phyloP scores from a whole-genome alignment of 2,113 vertebrate genomes.

The Grantiella picta region DNA sequence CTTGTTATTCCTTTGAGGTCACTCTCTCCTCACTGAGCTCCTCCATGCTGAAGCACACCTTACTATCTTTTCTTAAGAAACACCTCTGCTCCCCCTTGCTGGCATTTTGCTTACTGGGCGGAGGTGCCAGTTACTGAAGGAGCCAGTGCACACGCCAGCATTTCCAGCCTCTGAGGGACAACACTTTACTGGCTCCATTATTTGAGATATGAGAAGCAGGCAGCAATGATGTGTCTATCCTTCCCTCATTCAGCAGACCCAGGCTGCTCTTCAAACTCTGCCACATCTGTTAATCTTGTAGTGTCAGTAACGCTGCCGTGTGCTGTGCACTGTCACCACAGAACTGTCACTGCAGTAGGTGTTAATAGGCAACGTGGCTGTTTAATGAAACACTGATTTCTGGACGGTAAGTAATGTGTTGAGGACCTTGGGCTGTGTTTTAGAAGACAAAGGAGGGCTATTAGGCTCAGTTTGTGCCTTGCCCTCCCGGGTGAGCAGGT shows the following conservation, averaged over 20 bases:
- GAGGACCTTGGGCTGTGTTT: not conserved
- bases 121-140: not conserved
- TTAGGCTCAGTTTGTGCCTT: not conserved
- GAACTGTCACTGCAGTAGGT: not conserved
- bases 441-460: constrained; percentile 24
- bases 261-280: not conserved
- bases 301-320: not conserved
- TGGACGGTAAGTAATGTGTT: not conserved
- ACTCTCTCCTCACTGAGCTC: accelerated
- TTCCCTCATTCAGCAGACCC: not conserved
- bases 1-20: not conserved
- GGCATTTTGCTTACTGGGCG: not conserved
- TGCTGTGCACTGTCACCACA: not conserved
- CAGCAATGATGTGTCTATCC: not conserved
- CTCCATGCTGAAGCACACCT: not conserved
- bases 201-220: not conserved
- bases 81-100: not conserved
- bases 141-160: accelerated
- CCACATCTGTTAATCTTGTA: not conserved
- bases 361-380: constrained; percentile 1
- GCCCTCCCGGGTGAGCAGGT: not conserved
- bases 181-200: not conserved
- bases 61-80: not conserved
- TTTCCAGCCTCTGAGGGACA: not conserved
- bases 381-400: constrained; percentile 37